A percentile compares a stretch with the other conserved stretches of the same genome.
Conservation (phyloP, 2,797 vertebrate genomes). For the Potorous gilbertii region DNA sequence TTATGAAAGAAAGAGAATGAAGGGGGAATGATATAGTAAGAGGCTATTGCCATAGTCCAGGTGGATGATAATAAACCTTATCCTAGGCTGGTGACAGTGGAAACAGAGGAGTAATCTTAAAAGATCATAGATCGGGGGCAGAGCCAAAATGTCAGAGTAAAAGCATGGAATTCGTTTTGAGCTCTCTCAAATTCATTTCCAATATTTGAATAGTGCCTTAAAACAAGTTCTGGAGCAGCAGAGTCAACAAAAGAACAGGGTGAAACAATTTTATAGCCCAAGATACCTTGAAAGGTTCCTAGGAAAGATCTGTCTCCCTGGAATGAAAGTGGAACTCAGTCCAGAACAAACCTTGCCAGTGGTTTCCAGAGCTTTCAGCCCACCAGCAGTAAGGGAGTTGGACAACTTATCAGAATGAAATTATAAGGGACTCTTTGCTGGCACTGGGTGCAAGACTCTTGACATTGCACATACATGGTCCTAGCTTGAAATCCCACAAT, state of each 20-base stretch:
- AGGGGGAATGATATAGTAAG: not conserved
- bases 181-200: not conserved
- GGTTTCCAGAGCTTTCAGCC: not conserved
- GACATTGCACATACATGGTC: too few relatives aligned
- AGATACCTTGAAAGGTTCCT: not conserved
- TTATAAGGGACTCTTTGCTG: not conserved
- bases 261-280: not conserved
- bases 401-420: not conserved
- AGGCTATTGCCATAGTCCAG: not conserved
- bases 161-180: not conserved
- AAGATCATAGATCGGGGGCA: not conserved
- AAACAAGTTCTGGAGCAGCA: not conserved
- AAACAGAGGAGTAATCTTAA: not conserved
- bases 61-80: not conserved
- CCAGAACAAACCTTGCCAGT: not conserved
- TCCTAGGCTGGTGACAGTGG: not conserved
- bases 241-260: not conserved
- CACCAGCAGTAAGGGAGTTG: not conserved
- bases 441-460: not conserved
- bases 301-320: not conserved
- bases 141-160: not conserved
- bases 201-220: not conserved
- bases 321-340: not conserved
- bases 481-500: too few relatives aligned
- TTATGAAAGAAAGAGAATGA: not conserved